These are phyloP conservation scores for Euglossa dilemma DNA, from an alignment of 1,140 invertebrate species.

Conservation along the genomic window DNA sequence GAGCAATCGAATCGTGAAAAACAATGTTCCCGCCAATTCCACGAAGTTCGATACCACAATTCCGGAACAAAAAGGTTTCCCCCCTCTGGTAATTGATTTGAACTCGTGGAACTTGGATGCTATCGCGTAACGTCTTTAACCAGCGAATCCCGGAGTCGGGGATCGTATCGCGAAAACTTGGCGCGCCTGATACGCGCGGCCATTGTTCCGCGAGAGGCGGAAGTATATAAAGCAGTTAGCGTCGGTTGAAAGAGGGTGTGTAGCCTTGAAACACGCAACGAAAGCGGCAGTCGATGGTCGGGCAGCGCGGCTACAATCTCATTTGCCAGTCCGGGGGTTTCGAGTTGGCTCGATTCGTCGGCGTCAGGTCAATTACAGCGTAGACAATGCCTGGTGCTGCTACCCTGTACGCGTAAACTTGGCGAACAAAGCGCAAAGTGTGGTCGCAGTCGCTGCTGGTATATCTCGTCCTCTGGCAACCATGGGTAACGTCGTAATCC, in stretches of 20 bases:
- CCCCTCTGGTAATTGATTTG: constrained; percentile 15
- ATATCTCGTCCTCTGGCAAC: constrained; percentile 12
- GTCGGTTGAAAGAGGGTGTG: not conserved
- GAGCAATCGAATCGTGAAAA: too few species aligned
- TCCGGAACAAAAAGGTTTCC: not conserved
- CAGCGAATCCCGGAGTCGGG: not conserved
- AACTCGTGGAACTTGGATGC: not conserved
- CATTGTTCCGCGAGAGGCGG: not conserved
- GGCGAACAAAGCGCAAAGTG: constrained; percentile 10
- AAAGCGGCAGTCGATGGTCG: not conserved
- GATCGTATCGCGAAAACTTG: constrained; percentile 1
- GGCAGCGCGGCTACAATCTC: not conserved
- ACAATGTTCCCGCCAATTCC: too few species aligned
- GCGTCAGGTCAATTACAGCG: constrained; percentile 40
- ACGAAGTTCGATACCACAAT: not conserved
- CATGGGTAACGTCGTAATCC: constrained; percentile 28
- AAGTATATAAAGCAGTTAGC: constrained; percentile 34
- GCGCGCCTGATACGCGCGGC: not conserved
- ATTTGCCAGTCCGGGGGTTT: not conserved
- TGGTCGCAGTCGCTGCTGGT: not conserved
- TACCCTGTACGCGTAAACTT: constrained; percentile 4
- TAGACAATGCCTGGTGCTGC: constrained; percentile 11
- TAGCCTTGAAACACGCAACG: not conserved
- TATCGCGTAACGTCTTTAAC: constrained; percentile 3
- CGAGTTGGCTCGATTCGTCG: constrained; percentile 8